Base-by-base conservation (phyloP, 2,888 invertebrate genomes). In the Caenorhabditis japonica region DNA sequence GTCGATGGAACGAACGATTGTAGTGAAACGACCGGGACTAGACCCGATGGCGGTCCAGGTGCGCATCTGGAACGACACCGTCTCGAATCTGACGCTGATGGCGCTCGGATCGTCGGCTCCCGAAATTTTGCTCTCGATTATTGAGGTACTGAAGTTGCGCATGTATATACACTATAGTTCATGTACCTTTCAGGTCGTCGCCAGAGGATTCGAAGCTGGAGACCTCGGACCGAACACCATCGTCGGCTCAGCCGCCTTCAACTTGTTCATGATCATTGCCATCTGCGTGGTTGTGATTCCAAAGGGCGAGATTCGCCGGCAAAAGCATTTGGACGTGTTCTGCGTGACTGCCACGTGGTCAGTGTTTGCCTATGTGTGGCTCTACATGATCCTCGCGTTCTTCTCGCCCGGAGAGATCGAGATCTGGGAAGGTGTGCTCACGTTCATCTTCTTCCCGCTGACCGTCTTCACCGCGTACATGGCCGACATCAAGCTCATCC, bases 21-120 rank as follows among this genome's bases (percentile, higher is more conserved):
- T 93, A 84, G 93, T 99, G 71, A 93, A 94, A 86, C 93, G 93
- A 79, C 92, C 93, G 77, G 93, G 93, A 85, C 94, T 94, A 74
- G 94, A 94, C 74, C 92, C 92, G 13, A 94, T 95, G 87, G 93
- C 94, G 82, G 91, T 97, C 4, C 79, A 79, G 51, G 97, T 97
- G 25, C 91, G 97, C 69, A 93, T 99, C 69, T 99, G 99, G 99
- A 99, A 99, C 89, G 97, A 97, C 89, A 97, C 99, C 2, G 97
- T 99, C 43, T 97, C 97, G 77, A 99, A 99, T 90, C 90, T 99
- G 82, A 99, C 97, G 4, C 91, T 99, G 58, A 99, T 99, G 99
- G 99, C 99, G 13, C 90, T 99, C 60, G 87, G 99, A 2, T 97
- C 97, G 21, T 97, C 96, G 84, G 97, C 97, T 2, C 99, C 99